Base-by-base conservation (phyloP, 2,797 vertebrate genomes). In the Acanthurus leucopareius region DNA sequence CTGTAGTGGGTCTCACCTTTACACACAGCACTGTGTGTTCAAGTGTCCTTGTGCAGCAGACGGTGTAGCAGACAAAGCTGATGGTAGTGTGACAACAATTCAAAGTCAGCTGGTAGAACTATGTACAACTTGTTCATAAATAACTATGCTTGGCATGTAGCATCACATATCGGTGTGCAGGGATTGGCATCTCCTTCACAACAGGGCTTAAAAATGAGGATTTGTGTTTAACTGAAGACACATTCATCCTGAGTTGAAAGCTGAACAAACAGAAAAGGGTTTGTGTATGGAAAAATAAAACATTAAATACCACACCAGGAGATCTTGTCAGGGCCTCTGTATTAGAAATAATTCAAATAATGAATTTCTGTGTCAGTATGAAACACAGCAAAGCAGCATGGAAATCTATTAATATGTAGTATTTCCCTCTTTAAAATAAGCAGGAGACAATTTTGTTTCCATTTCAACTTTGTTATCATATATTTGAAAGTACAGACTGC, bases 371-470 rank as follows among this genome's bases (percentile, higher is more conserved):
- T 59, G 35, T 53, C 22, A 63, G 48, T 9, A 1, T 47, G 49
- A 66, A 8, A 59, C 51, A 59, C 56, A 25, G n/a, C n/a, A 40
- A 63, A 69, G 59, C 77, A 61, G 75, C 72, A 2, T 28, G 40
- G 57, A 56, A 28, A 66, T 44, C 56, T 69, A 77, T 79, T 78
- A 69, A 83, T 77, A 59, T 77, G 69, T 40, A 10, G 10, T 40
- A 68, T 77, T 79, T 82, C 16, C 69, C 16, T 79, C 73, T 85
- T 64, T 82, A 69, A 75, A 80, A 77, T 56, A 56, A 62, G 57
- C 66, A 64, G 28, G 42, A 61, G 14, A 74, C 22, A 59, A 52
- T 76, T 83, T 75, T 58, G 38, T 45, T 69, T 77, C 15, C n/a
- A 68, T 79, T 67, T 66, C 20, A 54, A 72, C 53, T 72, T 76